phyloP scores from a whole-genome alignment of 2,113 vertebrate species.

The Pipa parva region DNA sequence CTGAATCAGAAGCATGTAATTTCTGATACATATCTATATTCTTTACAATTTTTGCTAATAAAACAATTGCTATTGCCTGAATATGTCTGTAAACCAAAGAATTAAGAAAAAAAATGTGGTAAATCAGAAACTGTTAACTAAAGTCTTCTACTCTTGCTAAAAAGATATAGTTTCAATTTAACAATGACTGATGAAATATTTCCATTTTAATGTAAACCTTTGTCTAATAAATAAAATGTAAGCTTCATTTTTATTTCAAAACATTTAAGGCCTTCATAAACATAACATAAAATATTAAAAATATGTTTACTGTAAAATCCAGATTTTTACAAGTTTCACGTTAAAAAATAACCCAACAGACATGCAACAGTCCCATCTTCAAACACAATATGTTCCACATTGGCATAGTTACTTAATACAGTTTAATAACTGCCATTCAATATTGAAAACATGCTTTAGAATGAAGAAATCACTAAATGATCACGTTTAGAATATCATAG shows the following conservation, averaged over 20 bases:
- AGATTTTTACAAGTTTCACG: conserved; percentile 58
- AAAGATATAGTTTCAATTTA: not conserved
- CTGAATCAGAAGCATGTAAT: conserved; percentile 54
- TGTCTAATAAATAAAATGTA: conserved; percentile 64
- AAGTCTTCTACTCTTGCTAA: not conserved
- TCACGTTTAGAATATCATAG: conserved; percentile 56
- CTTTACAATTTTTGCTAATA: conserved; percentile 52
- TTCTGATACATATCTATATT: conserved; percentile 64
- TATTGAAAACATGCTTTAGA: conserved; percentile 69
- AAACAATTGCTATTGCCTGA: conserved; percentile 7
- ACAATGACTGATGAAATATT: not conserved
- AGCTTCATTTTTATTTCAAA: conserved; percentile 51
- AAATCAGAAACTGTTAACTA: conserved; percentile 51
- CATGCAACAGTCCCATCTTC: conserved; percentile 56
- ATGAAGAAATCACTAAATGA: conserved; percentile 40
- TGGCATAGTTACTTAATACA: conserved; percentile 62
- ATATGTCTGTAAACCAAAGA: conserved; percentile 42
- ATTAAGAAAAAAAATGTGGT: conserved; percentile 51
- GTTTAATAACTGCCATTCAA: conserved; percentile 60
- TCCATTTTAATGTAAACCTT: conserved; percentile 55
- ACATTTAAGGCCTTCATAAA: conserved; percentile 70
- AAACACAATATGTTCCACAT: conserved; percentile 61
- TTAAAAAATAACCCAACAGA: conserved; percentile 61
- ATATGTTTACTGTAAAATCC: conserved; percentile 66
- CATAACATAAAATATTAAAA: conserved; percentile 63